Conservation (phyloP, 2,888 invertebrate species). For the Eupithecia abbreviata region DNA sequence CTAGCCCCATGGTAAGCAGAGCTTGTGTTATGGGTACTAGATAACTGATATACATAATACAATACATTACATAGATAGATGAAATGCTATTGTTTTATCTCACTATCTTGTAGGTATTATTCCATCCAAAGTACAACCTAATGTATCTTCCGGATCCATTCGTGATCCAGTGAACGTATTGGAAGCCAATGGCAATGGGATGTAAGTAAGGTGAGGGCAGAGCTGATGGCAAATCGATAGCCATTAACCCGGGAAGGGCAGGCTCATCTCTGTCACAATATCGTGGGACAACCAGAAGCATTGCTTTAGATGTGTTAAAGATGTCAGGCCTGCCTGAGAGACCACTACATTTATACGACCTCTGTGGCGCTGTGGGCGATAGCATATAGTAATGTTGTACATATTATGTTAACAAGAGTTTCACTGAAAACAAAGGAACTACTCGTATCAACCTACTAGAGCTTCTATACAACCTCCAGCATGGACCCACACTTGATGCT, state of each 20-base stretch:
- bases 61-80: too few species aligned
- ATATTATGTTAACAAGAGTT: too few species aligned
- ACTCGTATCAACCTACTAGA: too few species aligned
- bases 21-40: too few species aligned
- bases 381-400: too few species aligned
- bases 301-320: not conserved
- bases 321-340: not conserved
- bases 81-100: not conserved
- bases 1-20: too few species aligned
- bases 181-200: slow-evolving; percentile 40
- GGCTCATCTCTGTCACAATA: slow-evolving; percentile 18
- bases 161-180: slow-evolving; percentile 30
- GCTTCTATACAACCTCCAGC: too few species aligned
- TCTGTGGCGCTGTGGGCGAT: too few species aligned
- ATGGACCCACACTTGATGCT: too few species aligned
- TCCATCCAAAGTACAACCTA: not conserved
- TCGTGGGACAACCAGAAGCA: not conserved
- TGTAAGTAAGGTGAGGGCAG: slow-evolving; percentile 49
- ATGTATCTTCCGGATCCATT: slow-evolving; percentile 14
- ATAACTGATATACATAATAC: too few species aligned
- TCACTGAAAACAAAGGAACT: too few species aligned
- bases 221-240: slow-evolving; percentile 62
- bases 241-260: slow-evolving; percentile 43
- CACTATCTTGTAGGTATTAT: not conserved
- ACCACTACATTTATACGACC: too few species aligned